Percentiles rank a stretch among this genome's conserved stretches.
Evolutionary conservation across 2,888 invertebrate genomes (phyloP).

Genomic region (Apamea epomidion): DNA sequence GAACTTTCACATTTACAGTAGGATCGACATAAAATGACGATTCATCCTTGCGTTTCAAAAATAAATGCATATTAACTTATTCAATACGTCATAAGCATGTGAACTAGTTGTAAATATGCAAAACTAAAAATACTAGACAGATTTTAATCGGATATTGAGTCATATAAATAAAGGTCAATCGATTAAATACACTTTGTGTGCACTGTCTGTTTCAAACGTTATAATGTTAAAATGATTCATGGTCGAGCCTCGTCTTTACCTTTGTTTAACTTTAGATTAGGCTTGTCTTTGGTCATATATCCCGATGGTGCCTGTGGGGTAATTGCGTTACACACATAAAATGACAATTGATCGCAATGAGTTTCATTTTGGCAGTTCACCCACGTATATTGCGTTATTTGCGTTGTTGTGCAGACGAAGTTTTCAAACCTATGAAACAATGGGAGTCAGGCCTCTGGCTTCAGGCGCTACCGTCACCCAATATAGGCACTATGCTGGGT

Average conservation of each 20-base stretch:
- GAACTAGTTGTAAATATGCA: slow-evolving; percentile 7
- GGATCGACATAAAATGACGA: background rate
- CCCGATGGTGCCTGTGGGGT: background rate
- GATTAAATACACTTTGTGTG: slow-evolving; percentile 1
- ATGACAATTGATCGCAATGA: background rate
- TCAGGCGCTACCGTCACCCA: no score
- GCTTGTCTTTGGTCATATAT: background rate
- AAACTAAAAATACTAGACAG: slow-evolving; percentile 8
- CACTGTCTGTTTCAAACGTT: slow-evolving; percentile 1
- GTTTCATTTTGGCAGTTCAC: background rate
- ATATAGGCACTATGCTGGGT: no score
- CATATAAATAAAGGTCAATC: slow-evolving; percentile 30
- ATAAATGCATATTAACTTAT: background rate
- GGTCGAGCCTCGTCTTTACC: background rate
- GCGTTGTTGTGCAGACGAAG: background rate
- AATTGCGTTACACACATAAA: background rate
- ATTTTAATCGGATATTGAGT: slow-evolving; percentile 44
- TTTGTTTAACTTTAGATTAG: background rate
- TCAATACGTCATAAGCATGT: background rate
- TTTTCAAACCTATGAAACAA: background rate
- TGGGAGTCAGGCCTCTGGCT: no score
- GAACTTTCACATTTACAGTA: background rate
- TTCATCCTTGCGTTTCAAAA: background rate
- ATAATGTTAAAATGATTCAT: slow-evolving; percentile 10
- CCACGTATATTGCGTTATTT: background rate